These are phyloP conservation scores for Cordilura impudica DNA, from an alignment of 2,888 invertebrate genomes.

Conservation along the genomic window DNA sequence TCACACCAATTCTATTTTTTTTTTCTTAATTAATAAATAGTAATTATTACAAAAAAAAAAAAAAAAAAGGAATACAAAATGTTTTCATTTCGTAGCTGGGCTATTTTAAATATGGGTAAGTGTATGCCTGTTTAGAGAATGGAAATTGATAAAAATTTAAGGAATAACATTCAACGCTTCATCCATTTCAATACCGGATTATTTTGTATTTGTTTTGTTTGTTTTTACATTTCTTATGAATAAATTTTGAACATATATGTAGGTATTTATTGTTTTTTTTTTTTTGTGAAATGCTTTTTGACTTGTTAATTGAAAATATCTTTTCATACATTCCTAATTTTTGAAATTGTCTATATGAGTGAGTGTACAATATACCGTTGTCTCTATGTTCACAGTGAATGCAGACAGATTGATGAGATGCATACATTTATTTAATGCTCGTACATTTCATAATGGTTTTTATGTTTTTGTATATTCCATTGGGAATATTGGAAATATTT, in stretches of 20 bases:
- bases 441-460: slow-evolving; percentile 10
- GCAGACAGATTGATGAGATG: background rate
- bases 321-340: background rate
- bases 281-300: slow-evolving; percentile 66
- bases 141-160: slow-evolving; percentile 44
- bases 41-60: too few relatives aligned
- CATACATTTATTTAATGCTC: background rate
- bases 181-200: slow-evolving; percentile 71
- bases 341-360: too few relatives aligned
- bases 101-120: background rate
- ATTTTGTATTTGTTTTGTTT: background rate
- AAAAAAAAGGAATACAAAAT: background rate
- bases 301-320: slow-evolving; percentile 68
- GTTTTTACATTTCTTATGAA: background rate
- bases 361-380: background rate
- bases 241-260: too few relatives aligned
- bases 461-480: too few relatives aligned
- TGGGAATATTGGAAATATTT: too few relatives aligned
- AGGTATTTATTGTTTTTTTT: too few relatives aligned
- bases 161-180: slow-evolving; percentile 49
- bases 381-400: background rate
- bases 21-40: too few relatives aligned
- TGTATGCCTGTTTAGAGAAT: slow-evolving; percentile 26
- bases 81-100: background rate
- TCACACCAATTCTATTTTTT: too few relatives aligned